Conservation (phyloP, 1,140 invertebrate genomes). For the Laupala kohalensis region DNA sequence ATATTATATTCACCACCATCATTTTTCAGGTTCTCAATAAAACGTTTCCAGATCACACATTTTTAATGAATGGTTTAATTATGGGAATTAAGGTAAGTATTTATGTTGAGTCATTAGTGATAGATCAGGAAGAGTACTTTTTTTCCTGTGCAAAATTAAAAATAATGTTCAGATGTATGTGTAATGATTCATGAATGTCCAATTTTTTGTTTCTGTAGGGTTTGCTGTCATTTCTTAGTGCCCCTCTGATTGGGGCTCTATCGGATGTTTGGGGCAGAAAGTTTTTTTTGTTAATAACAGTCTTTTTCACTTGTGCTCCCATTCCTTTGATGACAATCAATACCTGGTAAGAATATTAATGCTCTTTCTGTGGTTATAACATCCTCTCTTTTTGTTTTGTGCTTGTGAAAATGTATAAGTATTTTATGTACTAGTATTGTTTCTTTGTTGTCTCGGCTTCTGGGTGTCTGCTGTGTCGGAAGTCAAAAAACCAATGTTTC, state of each 20-base stretch:
- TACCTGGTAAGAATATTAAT: slow-evolving; percentile 58
- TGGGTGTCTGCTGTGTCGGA: no score
- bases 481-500: no score
- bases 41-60: slow-evolving; percentile 97
- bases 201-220: slow-evolving; percentile 47
- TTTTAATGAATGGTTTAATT: slow-evolving; percentile 98
- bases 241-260: slow-evolving; percentile 90
- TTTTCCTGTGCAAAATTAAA: background rate
- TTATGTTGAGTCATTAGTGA: no score
- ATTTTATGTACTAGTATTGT: no score
- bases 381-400: background rate
- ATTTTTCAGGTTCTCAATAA: slow-evolving; percentile 69
- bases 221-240: slow-evolving; percentile 90
- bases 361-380: background rate
- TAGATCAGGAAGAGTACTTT: background rate
- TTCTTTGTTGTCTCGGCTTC: no score
- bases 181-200: slow-evolving; percentile 6
- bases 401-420: no score
- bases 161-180: background rate
- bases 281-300: slow-evolving; percentile 94
- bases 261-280: slow-evolving; percentile 98
- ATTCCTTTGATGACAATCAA: slow-evolving; percentile 98
- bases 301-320: slow-evolving; percentile 97
- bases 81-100: slow-evolving; percentile 77
- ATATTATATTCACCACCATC: slow-evolving; percentile 7